phyloP scores from a whole-genome alignment of 2,113 vertebrate genomes.

The Oncorhynchus nerka region DNA sequence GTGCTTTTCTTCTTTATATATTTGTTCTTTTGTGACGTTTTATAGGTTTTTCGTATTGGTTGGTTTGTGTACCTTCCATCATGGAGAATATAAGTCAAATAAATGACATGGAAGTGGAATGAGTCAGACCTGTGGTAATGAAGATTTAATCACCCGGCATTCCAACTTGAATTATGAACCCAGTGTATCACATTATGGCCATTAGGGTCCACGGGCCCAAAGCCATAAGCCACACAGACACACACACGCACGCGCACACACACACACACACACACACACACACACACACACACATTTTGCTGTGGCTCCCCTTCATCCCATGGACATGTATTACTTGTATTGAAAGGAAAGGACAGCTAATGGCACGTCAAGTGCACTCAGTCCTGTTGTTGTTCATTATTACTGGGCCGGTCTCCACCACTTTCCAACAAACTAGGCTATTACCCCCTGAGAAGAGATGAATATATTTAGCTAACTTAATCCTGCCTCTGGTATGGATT shows the following conservation, averaged over 20 bases:
- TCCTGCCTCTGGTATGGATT: constrained; percentile 23
- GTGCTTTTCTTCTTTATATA: background rate
- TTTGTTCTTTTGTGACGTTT: background rate
- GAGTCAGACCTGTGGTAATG: constrained; percentile 40
- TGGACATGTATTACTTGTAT: constrained; percentile 53
- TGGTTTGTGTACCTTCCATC: constrained; percentile 21
- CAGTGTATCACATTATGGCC: constrained; percentile 44
- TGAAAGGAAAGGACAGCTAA: constrained; percentile 56
- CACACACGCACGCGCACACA: background rate
- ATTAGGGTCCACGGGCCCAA: constrained; percentile 45
- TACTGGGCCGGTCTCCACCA: constrained; percentile 25
- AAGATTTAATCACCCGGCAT: constrained; percentile 60
- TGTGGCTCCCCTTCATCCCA: constrained; percentile 12
- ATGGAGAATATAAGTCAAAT: constrained; percentile 30
- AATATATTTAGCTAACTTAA: constrained; percentile 20
- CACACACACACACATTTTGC: background rate
- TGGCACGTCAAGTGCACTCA: constrained; percentile 55
- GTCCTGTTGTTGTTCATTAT: constrained; percentile 53
- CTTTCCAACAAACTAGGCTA: background rate
- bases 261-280: background rate
- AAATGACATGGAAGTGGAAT: constrained; percentile 22
- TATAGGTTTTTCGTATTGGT: background rate
- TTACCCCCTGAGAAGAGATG: constrained; percentile 33
- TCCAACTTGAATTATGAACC: constrained; percentile 55
- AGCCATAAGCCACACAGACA: background rate